Evolutionary conservation across 2,113 vertebrate genomes (phyloP).

Genomic region (Ptilonorhynchus violaceus): DNA sequence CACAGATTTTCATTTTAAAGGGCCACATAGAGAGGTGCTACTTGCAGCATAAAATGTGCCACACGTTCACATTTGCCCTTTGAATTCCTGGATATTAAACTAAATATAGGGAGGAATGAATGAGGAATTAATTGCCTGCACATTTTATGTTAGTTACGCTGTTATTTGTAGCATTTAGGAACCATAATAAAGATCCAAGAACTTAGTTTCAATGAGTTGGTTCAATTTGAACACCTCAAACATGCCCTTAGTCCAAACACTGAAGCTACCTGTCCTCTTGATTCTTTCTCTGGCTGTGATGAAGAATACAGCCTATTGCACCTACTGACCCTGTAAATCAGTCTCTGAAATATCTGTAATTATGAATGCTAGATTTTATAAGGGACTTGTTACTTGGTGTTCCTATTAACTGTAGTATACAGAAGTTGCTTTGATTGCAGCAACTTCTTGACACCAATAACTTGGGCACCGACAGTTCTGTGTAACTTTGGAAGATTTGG

Average conservation of each 20-base stretch:
- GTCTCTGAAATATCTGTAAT: background rate
- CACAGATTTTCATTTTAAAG: background rate
- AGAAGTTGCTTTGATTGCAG: background rate
- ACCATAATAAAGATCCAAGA: background rate
- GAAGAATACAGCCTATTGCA: background rate
- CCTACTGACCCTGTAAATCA: background rate
- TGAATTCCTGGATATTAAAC: background rate
- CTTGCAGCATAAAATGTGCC: background rate
- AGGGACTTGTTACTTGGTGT: background rate
- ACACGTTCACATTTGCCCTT: background rate
- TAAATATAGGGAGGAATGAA: background rate
- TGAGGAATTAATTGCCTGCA: background rate
- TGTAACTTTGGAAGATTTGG: background rate
- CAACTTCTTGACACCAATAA: background rate
- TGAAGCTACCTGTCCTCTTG: background rate
- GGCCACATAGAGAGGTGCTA: background rate
- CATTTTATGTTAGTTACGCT: background rate
- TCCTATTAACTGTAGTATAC: background rate
- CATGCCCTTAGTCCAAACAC: rapidly evolving
- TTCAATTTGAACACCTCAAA: background rate
- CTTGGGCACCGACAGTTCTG: background rate
- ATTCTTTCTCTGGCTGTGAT: background rate
- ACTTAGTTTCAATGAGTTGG: background rate
- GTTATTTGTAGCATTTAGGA: background rate
- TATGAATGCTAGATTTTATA: background rate